A percentile compares a stretch with the other conserved stretches of the same genome.
phyloP scores from a whole-genome alignment of 1,140 invertebrate species.

The Papilio xuthus region DNA sequence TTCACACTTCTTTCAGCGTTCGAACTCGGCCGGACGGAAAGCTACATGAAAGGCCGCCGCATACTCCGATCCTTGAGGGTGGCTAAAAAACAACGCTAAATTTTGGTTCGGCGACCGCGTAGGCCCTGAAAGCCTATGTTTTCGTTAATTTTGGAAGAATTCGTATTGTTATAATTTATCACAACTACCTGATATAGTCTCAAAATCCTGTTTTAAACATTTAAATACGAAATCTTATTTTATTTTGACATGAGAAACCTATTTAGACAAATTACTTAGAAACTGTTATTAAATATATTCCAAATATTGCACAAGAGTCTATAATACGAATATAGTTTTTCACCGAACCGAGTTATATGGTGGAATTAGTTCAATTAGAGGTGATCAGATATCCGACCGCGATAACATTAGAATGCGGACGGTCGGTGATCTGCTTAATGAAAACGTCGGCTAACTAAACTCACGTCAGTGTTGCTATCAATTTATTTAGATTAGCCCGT shows the following conservation, averaged over 20 bases:
- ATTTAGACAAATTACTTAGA: not conserved
- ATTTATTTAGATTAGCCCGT: constrained; percentile 76
- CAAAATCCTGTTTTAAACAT: not conserved
- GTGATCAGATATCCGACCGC: constrained; percentile 9
- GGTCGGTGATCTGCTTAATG: constrained; percentile 58
- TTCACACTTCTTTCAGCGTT: constrained; percentile 76
- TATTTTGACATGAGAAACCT: not conserved
- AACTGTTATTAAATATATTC: not conserved
- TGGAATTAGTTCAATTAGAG: constrained; percentile 11
- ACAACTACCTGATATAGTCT: not conserved
- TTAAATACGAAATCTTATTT: not conserved
- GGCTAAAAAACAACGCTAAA: constrained; percentile 68
- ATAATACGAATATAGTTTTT: not conserved
- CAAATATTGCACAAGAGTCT: not conserved
- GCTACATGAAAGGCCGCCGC: constrained; percentile 75
- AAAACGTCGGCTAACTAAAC: constrained; percentile 61
- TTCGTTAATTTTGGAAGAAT: constrained; percentile 4
- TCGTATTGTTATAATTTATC: not conserved
- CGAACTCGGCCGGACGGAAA: constrained; percentile 73
- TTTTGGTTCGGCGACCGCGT: constrained; percentile 41
- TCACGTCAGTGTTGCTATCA: constrained; percentile 55
- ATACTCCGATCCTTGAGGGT: constrained; percentile 62
- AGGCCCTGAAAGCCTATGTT: not conserved
- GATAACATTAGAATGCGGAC: constrained; percentile 28
- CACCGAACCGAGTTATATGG: not conserved